Percentiles rank a stretch among this genome's conserved stretches.
phyloP scores from a whole-genome alignment of 2,797 vertebrate genomes.

The Cetoscarus ocellatus region DNA sequence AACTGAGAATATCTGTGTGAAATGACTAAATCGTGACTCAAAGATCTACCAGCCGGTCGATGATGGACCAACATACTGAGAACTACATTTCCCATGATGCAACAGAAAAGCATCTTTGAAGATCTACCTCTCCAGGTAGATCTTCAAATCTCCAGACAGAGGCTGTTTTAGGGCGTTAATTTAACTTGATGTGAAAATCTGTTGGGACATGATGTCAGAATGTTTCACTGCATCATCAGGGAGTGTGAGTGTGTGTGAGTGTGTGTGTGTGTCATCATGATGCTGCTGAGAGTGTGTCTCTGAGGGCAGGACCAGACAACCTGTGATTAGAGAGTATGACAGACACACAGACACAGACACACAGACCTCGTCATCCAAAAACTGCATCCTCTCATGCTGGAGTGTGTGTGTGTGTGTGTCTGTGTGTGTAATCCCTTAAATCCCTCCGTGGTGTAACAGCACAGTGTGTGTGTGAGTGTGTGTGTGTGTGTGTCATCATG shows the following conservation, averaged over 20 bases:
- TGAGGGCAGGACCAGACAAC: not conserved
- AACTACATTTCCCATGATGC: too few species aligned
- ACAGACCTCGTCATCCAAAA: not conserved
- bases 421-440: slow-evolving; percentile 17
- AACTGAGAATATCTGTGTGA: too few species aligned
- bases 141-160: too few species aligned
- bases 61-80: too few species aligned
- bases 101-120: too few species aligned
- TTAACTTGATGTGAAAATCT: not conserved
- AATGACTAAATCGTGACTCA: too few species aligned
- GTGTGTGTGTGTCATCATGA: not conserved
- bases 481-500: slow-evolving; percentile 13
- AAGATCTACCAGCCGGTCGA: too few species aligned
- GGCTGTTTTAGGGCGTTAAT: not conserved
- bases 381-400: slow-evolving; percentile 1
- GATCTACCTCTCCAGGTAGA: too few species aligned
- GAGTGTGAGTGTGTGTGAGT: slow-evolving; percentile 1
- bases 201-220: slow-evolving; percentile 1
- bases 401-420: slow-evolving; percentile 1
- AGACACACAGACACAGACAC: not conserved
- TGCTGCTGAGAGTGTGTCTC: not conserved
- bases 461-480: slow-evolving; percentile 6
- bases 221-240: not conserved
- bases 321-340: not conserved
- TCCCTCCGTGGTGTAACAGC: slow-evolving; percentile 1